phyloP scores from a whole-genome alignment of 2,113 vertebrate genomes.

The Hemiscyllium ocellatum region DNA sequence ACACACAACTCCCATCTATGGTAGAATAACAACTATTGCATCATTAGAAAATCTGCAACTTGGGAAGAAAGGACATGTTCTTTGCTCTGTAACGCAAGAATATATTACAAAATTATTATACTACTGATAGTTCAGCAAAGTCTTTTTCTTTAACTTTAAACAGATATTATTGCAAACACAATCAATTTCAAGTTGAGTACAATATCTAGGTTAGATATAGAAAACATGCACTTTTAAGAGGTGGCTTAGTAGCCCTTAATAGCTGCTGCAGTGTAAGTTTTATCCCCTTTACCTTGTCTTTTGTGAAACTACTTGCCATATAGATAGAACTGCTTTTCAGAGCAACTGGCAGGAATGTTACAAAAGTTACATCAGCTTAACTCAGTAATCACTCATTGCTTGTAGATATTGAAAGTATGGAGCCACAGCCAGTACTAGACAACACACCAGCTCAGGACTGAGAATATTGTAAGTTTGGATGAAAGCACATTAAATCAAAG shows the following conservation, averaged over 20 bases:
- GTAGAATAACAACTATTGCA: too few species aligned
- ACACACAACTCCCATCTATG: too few species aligned
- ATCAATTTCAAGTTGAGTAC: background rate
- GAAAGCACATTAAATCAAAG: background rate
- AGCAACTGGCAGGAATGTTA: background rate
- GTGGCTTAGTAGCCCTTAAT: background rate
- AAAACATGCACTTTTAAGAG: background rate
- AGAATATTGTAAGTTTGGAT: background rate
- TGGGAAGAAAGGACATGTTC: background rate
- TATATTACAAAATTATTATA: background rate
- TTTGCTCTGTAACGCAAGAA: background rate
- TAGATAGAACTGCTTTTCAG: background rate
- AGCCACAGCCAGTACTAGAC: background rate
- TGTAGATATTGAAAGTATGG: background rate
- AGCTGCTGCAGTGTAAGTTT: background rate
- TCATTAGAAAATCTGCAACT: background rate
- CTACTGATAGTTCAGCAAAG: background rate
- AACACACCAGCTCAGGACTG: background rate
- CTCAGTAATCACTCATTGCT: background rate
- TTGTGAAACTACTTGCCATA: background rate
- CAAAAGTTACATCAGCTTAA: background rate
- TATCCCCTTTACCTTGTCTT: background rate
- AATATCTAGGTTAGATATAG: background rate
- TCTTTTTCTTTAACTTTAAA: background rate
- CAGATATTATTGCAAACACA: background rate